Evolutionary conservation across 2,113 vertebrate genomes (phyloP), one percentile per base, ranked within the genome.

Genomic region (Rhea americana): DNA sequence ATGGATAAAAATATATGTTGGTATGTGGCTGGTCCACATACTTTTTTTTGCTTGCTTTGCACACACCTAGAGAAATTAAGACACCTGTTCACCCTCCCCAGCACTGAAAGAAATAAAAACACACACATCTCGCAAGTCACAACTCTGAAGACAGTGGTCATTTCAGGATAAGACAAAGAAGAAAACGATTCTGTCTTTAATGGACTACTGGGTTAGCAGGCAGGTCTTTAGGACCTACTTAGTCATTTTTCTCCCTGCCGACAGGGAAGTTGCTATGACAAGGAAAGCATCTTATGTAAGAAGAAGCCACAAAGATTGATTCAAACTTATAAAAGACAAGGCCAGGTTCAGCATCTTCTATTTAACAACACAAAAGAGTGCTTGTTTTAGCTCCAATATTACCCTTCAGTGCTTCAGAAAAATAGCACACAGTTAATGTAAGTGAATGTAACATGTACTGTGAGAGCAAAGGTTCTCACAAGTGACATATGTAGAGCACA

Each of bases 341-440:
- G 72, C 30, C 68, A 83, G 56, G 62, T 48, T 55, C 62, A 84
- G 66, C 73, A 82, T 22, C 67, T 82, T 58, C 5, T 3, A 1
- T 50, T 53, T 21, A 82, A 37, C 37, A 41, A 41, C 0, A 26
- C 0, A 2, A 39, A 37, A 0, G 4, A 70, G 43, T 4, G 30
- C 37, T 7, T 55, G 74, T 13, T 82, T 16, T 4, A 79, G 66
- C 67, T 82, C 53, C 41, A 26, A 22, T 4, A 25, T 9, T 2
- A 45, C 82, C 85, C 67, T 28, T 6, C 53, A 70, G 78, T 41
- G 82, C 84, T 22, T 62, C 30, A 26, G 61, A 65, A n/a, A 25
- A 78, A 11, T 3, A 58, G 63, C 62, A 68, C 2, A 43, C 56
- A 77, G 50, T 39, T 12, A 32, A 10, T 2, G 37, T 1, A 1